Evolutionary conservation across 2,113 vertebrate species (phyloP), one percentile per base, ranked within the genome.

Genomic region (Osmerus mordax): DNA sequence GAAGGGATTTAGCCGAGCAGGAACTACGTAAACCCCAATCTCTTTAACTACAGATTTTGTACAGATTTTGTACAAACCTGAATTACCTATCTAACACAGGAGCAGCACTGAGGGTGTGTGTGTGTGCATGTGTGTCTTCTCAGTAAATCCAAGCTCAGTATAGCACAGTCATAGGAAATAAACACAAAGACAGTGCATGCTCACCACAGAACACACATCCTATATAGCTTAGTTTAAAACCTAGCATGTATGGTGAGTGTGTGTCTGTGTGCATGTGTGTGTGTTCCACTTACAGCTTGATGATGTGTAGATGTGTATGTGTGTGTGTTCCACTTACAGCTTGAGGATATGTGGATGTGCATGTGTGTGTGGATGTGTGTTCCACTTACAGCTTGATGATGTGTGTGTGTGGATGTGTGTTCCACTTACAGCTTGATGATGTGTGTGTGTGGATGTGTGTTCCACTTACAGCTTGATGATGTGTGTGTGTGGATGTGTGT

Each of bases 321-420:
- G 7, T 3, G 55, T 16, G 70, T 52, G 6, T 47, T 32, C 29
- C 5, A 32, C 29, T 32, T 2, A 32, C 29, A 32, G 29, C 29
- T 32, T 32, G 29, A 32, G 2, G 29, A 9, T 41, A 84, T 99
- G 97, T 29, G 97, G 96, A 84, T 99, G 23, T 28, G 54, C 14
- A 0, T 13, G 51, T 8, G 47, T 51, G 3, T 19, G 23, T 63
- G 7, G 54, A 19, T 3, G 55, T 16, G 70, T 52, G 6, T 47
- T 32, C 29, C 5, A 32, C 29, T 32, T 5, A 32, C 29, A 32
- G 29, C 29, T 32, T 32, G 29, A 32, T 32, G 29, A 9, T 41
- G 84, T 99, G 97, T 29, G 97, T 96, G 84, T 99, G 97, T 74
- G 36, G 4, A 41, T 7, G 36, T 41, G 36, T 9, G 7, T 9